Conservation (phyloP, 2,797 vertebrate genomes). For the Malurus leucopterus region DNA sequence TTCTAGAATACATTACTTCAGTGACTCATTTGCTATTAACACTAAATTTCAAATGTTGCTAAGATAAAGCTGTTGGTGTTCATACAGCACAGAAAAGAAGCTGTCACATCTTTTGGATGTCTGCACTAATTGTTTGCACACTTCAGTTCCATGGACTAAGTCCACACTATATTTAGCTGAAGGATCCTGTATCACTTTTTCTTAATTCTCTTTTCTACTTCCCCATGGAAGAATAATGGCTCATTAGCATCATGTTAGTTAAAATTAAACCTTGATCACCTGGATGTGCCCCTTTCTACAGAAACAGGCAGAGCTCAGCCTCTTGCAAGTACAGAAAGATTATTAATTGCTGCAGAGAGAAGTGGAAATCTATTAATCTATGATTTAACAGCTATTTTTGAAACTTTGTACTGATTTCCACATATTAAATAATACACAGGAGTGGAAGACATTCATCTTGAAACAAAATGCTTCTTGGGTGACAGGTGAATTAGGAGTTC, state of each 20-base stretch:
- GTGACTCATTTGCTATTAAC: background rate
- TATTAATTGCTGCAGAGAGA: background rate
- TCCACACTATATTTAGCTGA: background rate
- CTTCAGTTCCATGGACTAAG: background rate
- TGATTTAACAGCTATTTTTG: background rate
- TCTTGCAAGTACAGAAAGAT: background rate
- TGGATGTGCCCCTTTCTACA: background rate
- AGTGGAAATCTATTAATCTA: background rate
- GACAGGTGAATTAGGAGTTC: background rate
- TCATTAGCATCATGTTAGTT: background rate
- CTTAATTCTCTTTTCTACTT: background rate
- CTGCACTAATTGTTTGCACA: background rate
- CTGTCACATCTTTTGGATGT: background rate
- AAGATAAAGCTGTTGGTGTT: background rate
- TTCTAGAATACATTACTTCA: background rate
- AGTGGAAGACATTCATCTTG: background rate
- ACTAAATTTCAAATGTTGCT: background rate
- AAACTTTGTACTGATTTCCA: background rate
- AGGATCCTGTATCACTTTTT: background rate
- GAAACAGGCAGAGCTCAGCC: background rate
- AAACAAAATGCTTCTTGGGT: background rate
- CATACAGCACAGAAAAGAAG: background rate
- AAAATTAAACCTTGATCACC: background rate
- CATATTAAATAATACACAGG: background rate
- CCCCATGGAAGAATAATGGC: background rate